phyloP scores from a whole-genome alignment of 1,140 invertebrate genomes.

The Teleopsis dalmanni region DNA sequence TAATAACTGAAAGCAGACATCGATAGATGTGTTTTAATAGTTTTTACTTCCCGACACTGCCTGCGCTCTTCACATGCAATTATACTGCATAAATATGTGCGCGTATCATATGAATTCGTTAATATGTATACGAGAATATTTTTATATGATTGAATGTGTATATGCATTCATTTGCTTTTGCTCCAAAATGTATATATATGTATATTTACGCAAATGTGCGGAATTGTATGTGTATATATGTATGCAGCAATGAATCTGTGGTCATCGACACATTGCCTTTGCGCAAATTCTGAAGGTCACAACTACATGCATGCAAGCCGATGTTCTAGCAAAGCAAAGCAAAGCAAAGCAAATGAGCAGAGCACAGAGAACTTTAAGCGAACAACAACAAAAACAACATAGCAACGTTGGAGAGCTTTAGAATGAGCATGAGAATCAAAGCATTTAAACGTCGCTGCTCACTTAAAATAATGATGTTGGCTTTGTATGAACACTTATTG shows the following conservation, averaged over 20 bases:
- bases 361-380: too few relatives aligned
- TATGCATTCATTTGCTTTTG: conserved; percentile 7
- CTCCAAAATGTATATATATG: conserved; percentile 31
- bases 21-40: too few relatives aligned
- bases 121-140: conserved; percentile 1
- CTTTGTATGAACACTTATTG: too few relatives aligned
- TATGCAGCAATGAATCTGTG: conserved; percentile 36
- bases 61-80: too few relatives aligned
- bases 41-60: too few relatives aligned
- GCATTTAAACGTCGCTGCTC: too few relatives aligned
- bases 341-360: conserved; percentile 1
- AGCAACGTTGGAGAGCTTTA: too few relatives aligned
- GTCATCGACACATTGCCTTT: conserved; percentile 47
- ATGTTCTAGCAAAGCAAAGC: conserved; percentile 11
- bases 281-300: conserved; percentile 46
- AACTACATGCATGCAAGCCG: conserved; percentile 26
- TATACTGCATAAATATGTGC: conserved; percentile 5
- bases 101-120: neutral
- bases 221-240: conserved; percentile 27
- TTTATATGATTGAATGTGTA: neutral
- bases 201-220: conserved; percentile 19
- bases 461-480: too few relatives aligned
- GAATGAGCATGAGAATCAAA: neutral
- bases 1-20: too few relatives aligned
- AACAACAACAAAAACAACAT: too few relatives aligned